phyloP scores from a whole-genome alignment of 2,888 invertebrate genomes.

The Ornithoptera priamus region DNA sequence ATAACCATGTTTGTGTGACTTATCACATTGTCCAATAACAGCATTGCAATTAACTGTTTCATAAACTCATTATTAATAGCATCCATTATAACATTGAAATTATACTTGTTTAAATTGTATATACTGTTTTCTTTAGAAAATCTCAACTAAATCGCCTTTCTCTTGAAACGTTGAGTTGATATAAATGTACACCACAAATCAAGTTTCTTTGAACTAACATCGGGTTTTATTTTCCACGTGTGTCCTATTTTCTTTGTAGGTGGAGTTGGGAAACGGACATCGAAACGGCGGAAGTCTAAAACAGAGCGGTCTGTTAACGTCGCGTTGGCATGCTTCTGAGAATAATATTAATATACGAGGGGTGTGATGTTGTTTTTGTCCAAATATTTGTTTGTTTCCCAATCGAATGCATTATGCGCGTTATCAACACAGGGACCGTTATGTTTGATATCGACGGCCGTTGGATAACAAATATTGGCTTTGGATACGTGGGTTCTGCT shows the following conservation, averaged over 20 bases:
- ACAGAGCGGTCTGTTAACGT: constrained; percentile 8
- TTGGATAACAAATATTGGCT: constrained; percentile 24
- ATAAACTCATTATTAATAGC: not conserved
- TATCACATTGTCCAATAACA: constrained; percentile 9
- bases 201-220: not conserved
- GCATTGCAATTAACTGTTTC: constrained; percentile 4
- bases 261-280: not conserved
- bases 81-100: not conserved
- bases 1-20: constrained; percentile 13
- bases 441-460: constrained; percentile 28
- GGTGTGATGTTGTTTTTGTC: constrained; percentile 4
- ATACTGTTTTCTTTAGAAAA: too few relatives aligned
- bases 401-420: constrained; percentile 26
- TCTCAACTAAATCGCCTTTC: not conserved
- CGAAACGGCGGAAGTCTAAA: constrained; percentile 17
- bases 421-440: constrained; percentile 27
- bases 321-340: constrained; percentile 6
- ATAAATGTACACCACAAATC: not conserved
- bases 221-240: not conserved
- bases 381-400: constrained; percentile 24
- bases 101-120: not conserved
- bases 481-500: constrained; percentile 25
- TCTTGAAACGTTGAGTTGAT: not conserved
- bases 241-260: constrained; percentile 19
- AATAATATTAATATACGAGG: constrained; percentile 4